phyloP scores from a whole-genome alignment of 2,113 vertebrate species.

The Camelus dromedarius region DNA sequence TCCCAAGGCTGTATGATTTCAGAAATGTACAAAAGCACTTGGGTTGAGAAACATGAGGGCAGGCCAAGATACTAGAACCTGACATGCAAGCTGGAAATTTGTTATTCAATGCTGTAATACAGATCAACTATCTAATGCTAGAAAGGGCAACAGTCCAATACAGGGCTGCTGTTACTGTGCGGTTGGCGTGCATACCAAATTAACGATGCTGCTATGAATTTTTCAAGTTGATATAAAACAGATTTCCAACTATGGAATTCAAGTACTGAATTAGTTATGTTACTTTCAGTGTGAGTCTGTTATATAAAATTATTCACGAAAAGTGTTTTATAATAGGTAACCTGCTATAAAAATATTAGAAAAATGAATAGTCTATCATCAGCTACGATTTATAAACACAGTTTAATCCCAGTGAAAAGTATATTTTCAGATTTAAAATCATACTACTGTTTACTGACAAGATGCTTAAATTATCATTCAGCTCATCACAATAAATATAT shows the following conservation, averaged over 20 bases:
- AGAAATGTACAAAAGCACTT: not conserved
- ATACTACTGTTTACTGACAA: not conserved
- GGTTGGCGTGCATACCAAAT: not conserved
- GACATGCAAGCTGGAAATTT: not conserved
- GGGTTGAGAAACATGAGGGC: not conserved
- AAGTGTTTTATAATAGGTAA: not conserved
- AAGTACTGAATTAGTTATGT: not conserved
- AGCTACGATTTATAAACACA: not conserved
- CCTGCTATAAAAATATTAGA: not conserved
- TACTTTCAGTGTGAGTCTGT: not conserved
- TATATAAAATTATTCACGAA: constrained; percentile 19
- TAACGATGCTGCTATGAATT: not conserved
- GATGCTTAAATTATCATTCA: not conserved
- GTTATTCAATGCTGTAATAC: not conserved
- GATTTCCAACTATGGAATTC: not conserved
- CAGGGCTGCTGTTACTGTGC: not conserved
- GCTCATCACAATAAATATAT: not conserved
- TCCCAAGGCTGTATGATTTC: not conserved
- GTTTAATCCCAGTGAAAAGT: not conserved
- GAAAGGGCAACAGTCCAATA: not conserved
- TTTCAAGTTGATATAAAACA: not conserved
- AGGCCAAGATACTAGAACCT: not conserved
- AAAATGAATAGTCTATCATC: not conserved
- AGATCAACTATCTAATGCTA: not conserved
- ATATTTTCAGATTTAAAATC: not conserved